phyloP scores from a whole-genome alignment of 2,888 invertebrate species.

The Cataglyphis livida region DNA sequence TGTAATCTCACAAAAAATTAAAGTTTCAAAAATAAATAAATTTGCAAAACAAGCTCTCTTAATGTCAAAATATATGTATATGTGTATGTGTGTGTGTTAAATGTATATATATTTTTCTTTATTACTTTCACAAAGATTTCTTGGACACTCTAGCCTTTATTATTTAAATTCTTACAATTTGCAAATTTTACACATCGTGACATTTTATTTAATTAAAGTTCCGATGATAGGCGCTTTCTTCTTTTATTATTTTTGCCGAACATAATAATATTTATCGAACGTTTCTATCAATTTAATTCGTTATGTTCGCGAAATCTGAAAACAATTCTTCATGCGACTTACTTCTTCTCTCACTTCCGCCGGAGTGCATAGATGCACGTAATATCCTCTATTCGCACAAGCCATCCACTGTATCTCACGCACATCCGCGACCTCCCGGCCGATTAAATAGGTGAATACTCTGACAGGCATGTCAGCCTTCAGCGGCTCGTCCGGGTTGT shows the following conservation, averaged over 20 bases:
- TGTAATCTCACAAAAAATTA: neutral
- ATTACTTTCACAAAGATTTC: neutral
- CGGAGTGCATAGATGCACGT: conserved; percentile 97
- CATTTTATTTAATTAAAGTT: too few relatives aligned
- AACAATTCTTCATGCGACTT: neutral
- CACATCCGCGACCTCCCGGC: conserved; percentile 94
- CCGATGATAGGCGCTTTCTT: too few relatives aligned
- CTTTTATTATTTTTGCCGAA: neutral
- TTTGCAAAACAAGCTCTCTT: neutral
- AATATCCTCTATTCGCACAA: conserved; percentile 98
- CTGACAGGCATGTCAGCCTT: conserved; percentile 91
- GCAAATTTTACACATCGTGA: too few relatives aligned
- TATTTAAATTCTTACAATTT: neutral
- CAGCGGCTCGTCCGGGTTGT: conserved; percentile 87
- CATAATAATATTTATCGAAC: neutral
- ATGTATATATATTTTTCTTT: too few relatives aligned
- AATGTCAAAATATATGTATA: too few relatives aligned
- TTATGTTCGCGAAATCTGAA: neutral
- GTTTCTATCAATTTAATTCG: neutral
- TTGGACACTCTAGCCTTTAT: neutral
- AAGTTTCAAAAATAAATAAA: neutral
- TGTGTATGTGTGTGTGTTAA: too few relatives aligned
- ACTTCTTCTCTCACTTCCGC: conserved; percentile 99
- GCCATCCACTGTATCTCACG: conserved; percentile 99
- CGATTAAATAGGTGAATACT: conserved; percentile 99